Conservation (phyloP, 2,888 invertebrate species). For the Hydrotaea cyrtoneurina region DNA sequence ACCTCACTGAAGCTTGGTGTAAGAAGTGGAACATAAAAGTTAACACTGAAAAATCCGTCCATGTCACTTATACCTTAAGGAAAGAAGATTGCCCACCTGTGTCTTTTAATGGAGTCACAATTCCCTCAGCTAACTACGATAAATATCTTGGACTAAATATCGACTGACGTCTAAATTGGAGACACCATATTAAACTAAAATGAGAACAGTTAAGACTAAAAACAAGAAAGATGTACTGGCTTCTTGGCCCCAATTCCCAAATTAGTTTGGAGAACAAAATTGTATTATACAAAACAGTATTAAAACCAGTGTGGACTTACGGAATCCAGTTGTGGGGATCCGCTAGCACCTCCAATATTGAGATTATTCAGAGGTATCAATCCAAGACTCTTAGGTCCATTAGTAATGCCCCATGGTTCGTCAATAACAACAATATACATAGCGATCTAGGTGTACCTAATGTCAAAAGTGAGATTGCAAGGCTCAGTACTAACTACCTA, state of each 20-base stretch:
- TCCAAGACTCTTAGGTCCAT: neutral
- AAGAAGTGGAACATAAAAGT: neutral
- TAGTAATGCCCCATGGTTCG: neutral
- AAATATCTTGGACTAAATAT: constrained; percentile 23
- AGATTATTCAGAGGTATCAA: constrained; percentile 1
- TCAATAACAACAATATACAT: constrained; percentile 18
- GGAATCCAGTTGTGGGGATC: neutral
- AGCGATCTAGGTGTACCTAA: constrained; percentile 12
- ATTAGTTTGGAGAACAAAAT: constrained; percentile 8
- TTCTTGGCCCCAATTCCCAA: neutral
- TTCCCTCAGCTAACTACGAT: constrained; percentile 4
- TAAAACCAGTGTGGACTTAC: constrained; percentile 1
- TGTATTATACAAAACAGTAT: constrained; percentile 25
- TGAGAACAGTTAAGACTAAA: constrained; percentile 5
- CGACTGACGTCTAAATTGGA: constrained; percentile 23
- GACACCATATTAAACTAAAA: constrained; percentile 7
- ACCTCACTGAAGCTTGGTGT: neutral
- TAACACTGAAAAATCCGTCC: neutral
- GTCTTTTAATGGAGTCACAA: neutral
- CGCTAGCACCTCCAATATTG: no score
- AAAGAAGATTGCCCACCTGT: no score
- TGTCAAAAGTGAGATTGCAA: constrained; percentile 20
- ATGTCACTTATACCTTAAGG: no score
- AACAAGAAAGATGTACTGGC: constrained; percentile 22
- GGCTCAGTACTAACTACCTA: neutral